These are phyloP conservation scores for Tokudaia tokunoshimensis DNA, from an alignment of 2,797 vertebrate genomes.

Conservation along the genomic window DNA sequence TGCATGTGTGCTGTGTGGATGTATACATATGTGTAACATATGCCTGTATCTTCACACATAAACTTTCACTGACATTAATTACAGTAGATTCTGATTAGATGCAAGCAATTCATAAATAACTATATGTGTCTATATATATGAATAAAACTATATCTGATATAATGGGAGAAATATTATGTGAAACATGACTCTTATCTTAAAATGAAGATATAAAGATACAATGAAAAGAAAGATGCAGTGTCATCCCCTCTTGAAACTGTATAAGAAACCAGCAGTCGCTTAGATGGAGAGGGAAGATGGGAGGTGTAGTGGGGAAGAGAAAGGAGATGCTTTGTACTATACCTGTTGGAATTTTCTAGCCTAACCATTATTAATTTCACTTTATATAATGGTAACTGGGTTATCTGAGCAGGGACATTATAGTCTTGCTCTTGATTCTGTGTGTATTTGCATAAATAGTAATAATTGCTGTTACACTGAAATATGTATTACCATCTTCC, in stretches of 20 bases:
- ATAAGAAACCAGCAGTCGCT: background rate
- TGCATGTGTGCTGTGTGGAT: background rate
- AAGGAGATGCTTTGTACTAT: background rate
- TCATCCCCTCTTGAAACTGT: background rate
- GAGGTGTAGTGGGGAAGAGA: background rate
- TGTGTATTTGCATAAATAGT: background rate
- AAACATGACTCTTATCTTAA: background rate
- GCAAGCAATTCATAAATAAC: background rate
- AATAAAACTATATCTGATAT: background rate
- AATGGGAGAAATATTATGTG: background rate
- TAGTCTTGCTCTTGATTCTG: background rate
- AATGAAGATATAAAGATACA: background rate
- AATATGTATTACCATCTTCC: background rate
- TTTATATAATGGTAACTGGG: background rate
- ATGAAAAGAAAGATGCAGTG: background rate
- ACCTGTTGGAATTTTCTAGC: conserved; percentile 14
- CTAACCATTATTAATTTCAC: conserved; percentile 18
- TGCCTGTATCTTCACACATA: background rate
- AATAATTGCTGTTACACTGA: background rate
- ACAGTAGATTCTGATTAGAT: background rate
- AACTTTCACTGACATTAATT: background rate
- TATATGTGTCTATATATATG: background rate
- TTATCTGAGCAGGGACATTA: background rate
- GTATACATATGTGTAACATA: background rate
- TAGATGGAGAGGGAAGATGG: background rate